A percentile compares a stretch with the other conserved stretches of the same genome.
Conservation (phyloP, 2,797 vertebrate genomes). For the Tinamus major region DNA sequence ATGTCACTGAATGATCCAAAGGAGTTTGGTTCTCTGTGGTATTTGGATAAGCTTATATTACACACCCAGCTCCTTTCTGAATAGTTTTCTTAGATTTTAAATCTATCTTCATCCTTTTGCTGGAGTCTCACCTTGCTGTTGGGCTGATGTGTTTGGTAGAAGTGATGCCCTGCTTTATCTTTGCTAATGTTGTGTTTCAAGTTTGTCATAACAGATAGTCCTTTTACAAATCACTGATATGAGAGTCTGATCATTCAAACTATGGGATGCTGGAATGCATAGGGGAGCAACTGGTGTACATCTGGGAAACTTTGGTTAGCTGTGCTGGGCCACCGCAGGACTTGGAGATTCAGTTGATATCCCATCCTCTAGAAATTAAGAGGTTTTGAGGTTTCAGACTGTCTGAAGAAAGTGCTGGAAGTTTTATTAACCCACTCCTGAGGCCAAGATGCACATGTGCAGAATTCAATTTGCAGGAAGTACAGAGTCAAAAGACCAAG, state of each 20-base stretch:
- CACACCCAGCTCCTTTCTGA: not conserved
- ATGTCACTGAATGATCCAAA: not conserved
- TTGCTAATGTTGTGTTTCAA: not conserved
- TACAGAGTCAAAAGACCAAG: no score
- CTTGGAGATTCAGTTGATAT: not conserved
- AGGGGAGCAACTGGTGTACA: rapidly evolving
- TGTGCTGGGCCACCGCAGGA: not conserved
- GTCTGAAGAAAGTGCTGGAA: not conserved
- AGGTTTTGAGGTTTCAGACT: not conserved
- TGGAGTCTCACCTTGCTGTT: not conserved
- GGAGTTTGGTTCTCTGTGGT: not conserved
- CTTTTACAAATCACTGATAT: not conserved
- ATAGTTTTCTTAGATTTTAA: not conserved
- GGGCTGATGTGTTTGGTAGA: not conserved
- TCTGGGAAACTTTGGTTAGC: not conserved
- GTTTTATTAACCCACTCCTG: not conserved
- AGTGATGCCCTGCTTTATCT: not conserved
- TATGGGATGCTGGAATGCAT: not conserved
- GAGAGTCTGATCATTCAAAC: not conserved
- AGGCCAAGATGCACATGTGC: no score
- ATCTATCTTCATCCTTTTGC: not conserved
- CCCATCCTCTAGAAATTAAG: not conserved
- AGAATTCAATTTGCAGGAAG: no score
- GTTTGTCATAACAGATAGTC: rapidly evolving
- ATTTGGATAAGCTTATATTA: not conserved